These are phyloP conservation scores for Brachypodius melanocephalos DNA, from an alignment of 2,113 vertebrate species.

Conservation along the genomic window DNA sequence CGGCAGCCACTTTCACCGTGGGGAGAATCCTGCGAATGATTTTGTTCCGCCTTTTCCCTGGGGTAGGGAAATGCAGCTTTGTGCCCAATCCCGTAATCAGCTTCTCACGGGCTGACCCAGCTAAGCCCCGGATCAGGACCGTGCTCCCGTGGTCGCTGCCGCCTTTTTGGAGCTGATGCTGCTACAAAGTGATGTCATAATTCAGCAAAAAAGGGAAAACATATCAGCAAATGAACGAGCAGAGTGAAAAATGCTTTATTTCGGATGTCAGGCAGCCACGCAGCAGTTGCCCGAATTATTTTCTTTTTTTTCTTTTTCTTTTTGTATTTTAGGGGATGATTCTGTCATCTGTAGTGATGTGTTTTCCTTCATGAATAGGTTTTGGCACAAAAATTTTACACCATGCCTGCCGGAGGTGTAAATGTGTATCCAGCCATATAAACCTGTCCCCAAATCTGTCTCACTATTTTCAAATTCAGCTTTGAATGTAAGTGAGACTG, in stretches of 20 bases:
- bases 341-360: neutral
- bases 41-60: neutral
- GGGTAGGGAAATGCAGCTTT: neutral
- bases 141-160: accelerated
- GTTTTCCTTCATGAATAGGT: neutral
- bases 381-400: neutral
- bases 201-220: neutral
- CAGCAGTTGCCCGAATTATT: neutral
- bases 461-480: neutral
- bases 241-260: neutral
- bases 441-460: neutral
- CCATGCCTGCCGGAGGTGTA: accelerated
- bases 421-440: neutral
- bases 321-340: neutral
- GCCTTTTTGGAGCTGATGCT: neutral
- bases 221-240: accelerated
- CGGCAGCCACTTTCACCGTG: neutral
- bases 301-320: too few species aligned
- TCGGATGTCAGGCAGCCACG: neutral
- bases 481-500: neutral
- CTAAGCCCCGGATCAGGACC: neutral
- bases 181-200: neutral
- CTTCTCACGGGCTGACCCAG: conserved; percentile 6
- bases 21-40: neutral
- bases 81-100: neutral